A percentile compares a stretch with the other conserved stretches of the same genome.
Conservation (phyloP, 1,140 invertebrate species). For the Drosophila tsacasi region DNA sequence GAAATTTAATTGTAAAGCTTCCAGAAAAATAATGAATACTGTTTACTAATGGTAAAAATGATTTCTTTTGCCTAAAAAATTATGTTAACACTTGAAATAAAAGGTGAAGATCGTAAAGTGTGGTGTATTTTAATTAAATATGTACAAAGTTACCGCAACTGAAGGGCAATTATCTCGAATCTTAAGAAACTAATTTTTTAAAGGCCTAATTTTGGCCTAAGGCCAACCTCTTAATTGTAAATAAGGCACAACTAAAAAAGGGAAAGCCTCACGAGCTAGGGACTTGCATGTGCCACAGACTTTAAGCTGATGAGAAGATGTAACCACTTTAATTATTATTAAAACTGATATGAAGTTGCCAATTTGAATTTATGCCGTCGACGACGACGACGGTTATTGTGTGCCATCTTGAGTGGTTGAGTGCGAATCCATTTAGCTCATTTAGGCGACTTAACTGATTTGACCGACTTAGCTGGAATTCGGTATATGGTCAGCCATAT, state of each 20-base stretch:
- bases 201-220: too few species aligned
- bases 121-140: not conserved
- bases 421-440: conserved; percentile 38
- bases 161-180: not conserved
- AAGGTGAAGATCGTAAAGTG: not conserved
- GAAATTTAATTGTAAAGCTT: not conserved
- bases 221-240: too few species aligned
- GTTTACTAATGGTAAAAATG: not conserved
- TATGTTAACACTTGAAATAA: not conserved
- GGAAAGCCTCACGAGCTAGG: too few species aligned
- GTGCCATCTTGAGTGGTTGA: conserved; percentile 24
- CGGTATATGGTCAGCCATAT: conserved; percentile 21
- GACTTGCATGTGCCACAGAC: too few species aligned
- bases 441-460: conserved; percentile 37
- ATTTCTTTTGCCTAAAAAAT: not conserved
- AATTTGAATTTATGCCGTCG: conserved; percentile 11
- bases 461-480: conserved; percentile 43
- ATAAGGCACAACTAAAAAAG: too few species aligned
- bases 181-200: not conserved
- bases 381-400: conserved; percentile 10
- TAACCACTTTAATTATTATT: conserved; percentile 1
- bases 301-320: not conserved
- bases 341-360: conserved; percentile 3
- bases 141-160: not conserved
- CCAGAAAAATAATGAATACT: not conserved